Base-by-base conservation (phyloP, 2,113 vertebrate genomes). In the Crotophaga sulcirostris region DNA sequence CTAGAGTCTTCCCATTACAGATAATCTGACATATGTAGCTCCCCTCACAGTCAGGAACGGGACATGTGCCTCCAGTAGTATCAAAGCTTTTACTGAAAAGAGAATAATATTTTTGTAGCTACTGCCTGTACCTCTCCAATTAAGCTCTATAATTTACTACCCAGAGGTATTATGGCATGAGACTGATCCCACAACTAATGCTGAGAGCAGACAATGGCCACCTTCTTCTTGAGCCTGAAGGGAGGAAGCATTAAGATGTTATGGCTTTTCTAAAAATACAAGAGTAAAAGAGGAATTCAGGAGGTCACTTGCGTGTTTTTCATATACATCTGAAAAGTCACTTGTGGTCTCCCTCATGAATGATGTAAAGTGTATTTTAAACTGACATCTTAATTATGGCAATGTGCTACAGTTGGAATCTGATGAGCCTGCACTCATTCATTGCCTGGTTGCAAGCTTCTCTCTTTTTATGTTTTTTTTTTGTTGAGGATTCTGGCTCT, bases 251-350 rank as follows among this genome's bases (percentile, higher is more conserved):
- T 8, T 25, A 70, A 83, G 33, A 92, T 68, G 31, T 72, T 78
- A 74, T 1, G 10, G 82, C 34, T 87, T 56, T 66, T 74, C 82
- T 74, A 66, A 90, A 96, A 92, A 93, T 64, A 49, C 52, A 67
- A 51, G 23, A 54, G 34, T 31, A 83, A 84, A 70, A 87, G 69
- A 83, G 96, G 62, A 90, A 94, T 83, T 66, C 45, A 80, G 51
- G 88, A 89, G 77, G 82, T 81, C 83, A 64, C 54, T 77, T 63
- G n/a, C 51, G 63, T 28, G 58, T 62, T 92, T 94, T 94, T 91
- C 38, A 82, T 80, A 96, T 97, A 89, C 97, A 97, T 97, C 97
- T 97, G 86, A 96, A 93, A 96, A 59, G 70, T 89, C 84, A 89
- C 66, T 90, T 87, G 84, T 87, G 74, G 69, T 89, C 55, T 89